Percentiles rank a stretch among this genome's conserved stretches.
phyloP scores from a whole-genome alignment of 2,113 vertebrate species.

The Psittacula cyanocephala region DNA sequence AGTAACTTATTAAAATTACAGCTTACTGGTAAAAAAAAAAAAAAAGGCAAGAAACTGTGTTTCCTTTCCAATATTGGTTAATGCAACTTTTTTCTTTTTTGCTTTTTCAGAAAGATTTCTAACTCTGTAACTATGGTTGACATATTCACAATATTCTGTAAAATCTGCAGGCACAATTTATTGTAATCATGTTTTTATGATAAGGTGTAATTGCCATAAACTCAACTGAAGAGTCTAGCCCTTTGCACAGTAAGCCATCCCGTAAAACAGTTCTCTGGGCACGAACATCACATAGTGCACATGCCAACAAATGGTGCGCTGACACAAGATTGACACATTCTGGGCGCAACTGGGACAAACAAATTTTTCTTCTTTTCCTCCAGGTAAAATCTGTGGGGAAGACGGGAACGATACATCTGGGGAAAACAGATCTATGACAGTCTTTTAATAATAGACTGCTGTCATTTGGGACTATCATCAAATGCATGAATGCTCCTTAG shows the following conservation, averaged over 20 bases:
- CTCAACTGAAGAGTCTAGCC: not conserved
- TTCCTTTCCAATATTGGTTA: not conserved
- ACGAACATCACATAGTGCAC: fast-evolving
- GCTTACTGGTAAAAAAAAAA: not conserved
- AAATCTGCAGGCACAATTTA: not conserved
- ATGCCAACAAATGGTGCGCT: not conserved
- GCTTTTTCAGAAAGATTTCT: not conserved
- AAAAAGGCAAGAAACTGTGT: not conserved
- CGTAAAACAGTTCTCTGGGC: not conserved
- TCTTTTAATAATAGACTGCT: not conserved
- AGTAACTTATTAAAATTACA: not conserved
- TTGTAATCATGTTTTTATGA: not conserved
- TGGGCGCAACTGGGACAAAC: not conserved
- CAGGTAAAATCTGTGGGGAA: not conserved
- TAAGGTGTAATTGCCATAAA: not conserved
- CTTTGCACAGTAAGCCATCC: not conserved
- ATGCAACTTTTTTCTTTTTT: not conserved
- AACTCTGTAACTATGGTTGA: not conserved
- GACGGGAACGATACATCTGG: not conserved
- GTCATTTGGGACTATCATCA: not conserved
- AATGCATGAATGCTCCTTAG: not conserved
- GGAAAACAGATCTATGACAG: not conserved
- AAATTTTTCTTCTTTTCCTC: not conserved
- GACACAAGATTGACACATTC: not conserved
- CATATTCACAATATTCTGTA: not conserved